Base-by-base conservation (phyloP, 2,797 vertebrate species). In the Chelidonichthys spinosus region DNA sequence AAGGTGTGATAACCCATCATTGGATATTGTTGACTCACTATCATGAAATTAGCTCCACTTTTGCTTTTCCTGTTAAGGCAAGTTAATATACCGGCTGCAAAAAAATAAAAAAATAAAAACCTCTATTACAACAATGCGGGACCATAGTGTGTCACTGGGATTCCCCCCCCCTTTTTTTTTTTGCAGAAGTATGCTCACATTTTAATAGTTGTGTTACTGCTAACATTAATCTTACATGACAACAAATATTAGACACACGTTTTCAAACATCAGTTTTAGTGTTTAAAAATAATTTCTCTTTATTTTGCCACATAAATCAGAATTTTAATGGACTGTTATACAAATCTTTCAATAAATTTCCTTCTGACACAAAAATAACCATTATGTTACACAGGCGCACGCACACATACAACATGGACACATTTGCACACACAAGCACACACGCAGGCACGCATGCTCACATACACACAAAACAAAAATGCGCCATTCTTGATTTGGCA, bases 251-350 rank as follows among this genome's bases (percentile, higher is more conserved):
- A 59, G 5, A 63, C 40, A 67, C 54, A 42, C 39, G 32, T 50
- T 59, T 69, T 40, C 62, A 82, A 85, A 72, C 81, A 69, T 76
- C 55, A 76, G 44, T 56, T 80, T 75, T 90, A 90, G 88, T 88
- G 85, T 92, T 92, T 94, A 93, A 95, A 95, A 94, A 94, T 92
- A 93, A 92, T 80, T 86, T 93, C 89, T 94, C 90, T 94, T 93
- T 92, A 93, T 92, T 92, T 91, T 85, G 93, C 86, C 89, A 94
- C 92, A 93, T 92, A 92, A 92, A 92, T 91, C 83, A 84, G 82
- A 89, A 79, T 89, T 90, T 88, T 84, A 91, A 90, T 90, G 90
- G 85, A 90, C 84, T 89, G 90, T 91, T 92, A 92, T 95, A 94
- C 90, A 94, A 94, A 95, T 93, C 89, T 90, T 90, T 93, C 86